Percentiles rank a stretch among this genome's conserved stretches.
phyloP scores from a whole-genome alignment of 2,113 vertebrate species.

The Rattus norvegicus region DNA sequence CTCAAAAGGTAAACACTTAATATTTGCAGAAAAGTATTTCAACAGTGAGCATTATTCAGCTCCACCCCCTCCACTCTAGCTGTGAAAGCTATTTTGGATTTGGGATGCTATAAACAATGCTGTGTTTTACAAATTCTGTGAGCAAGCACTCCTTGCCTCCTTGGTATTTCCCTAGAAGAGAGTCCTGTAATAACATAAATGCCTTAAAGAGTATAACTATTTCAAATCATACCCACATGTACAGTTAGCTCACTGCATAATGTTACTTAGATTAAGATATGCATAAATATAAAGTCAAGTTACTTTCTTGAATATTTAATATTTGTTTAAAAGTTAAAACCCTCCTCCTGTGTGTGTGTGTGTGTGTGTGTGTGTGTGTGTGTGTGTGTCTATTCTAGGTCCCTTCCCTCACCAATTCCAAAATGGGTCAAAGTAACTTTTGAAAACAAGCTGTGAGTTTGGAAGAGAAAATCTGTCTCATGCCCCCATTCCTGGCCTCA shows the following conservation, averaged over 20 bases:
- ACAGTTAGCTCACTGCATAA: background rate
- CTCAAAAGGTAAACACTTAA: background rate
- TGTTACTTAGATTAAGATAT: background rate
- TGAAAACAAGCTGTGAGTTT: background rate
- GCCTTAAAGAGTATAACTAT: background rate
- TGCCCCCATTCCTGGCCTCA: background rate
- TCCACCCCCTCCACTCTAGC: background rate
- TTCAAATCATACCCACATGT: background rate
- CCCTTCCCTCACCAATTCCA: background rate
- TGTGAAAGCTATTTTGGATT: background rate
- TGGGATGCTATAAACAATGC: background rate
- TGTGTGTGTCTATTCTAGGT: background rate
- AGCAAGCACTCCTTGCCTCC: background rate
- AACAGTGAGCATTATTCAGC: background rate
- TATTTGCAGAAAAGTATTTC: background rate
- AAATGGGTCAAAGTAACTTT: background rate
- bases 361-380: background rate
- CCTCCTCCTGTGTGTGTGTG: background rate
- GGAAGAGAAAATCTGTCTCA: background rate
- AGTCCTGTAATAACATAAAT: background rate
- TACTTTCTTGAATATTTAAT: background rate
- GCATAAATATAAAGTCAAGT: background rate
- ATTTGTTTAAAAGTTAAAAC: background rate
- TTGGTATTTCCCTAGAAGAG: background rate
- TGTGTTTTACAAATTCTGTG: background rate